Evolutionary conservation across 1,140 invertebrate genomes (phyloP), one percentile per base, ranked within the genome.

Genomic region (Chrysomallon squamiferum): DNA sequence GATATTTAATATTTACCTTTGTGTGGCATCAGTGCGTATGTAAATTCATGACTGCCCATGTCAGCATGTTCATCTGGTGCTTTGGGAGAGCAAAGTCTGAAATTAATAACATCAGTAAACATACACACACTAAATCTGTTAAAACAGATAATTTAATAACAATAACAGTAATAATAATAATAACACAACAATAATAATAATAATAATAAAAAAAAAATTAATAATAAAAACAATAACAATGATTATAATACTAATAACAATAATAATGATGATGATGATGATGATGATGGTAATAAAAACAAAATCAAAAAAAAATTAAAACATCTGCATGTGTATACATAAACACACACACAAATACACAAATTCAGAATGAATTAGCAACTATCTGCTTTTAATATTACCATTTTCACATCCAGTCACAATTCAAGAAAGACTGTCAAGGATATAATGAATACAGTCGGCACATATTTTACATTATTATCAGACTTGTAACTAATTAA

Each of bases 1-100:
- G n/a, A n/a, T n/a, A n/a, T n/a, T n/a, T n/a, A n/a, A 38, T 7
- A 38, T 15, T 38, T 38, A 88, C 88, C 87, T 77, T 65, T 69
- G 77, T 88, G 87, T 3, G 88, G 87, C 84, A 88, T 86, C 2
- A 88, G 50, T 33, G 87, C 88, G 75, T 88, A 89, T 22, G 81
- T 81, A 69, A 88, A 87, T 6, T 67, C 71, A 71, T 88, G 88
- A 6, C 72, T 74, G 25, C 86, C 85, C 83, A 88, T 88, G 72
- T 89, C 88, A 54, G 87, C 86, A 7, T 79, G 77, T 0, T 72
- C 74, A 75, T 89, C 88, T 15, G 88, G 88, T 35, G 82, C 76
- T 74, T 89, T 88, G 0, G 88, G 83, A 11, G 88, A 85, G 15
- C 86, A 72, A 29, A 89, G 73, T 45, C 82, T 84, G 68, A 1